These are phyloP conservation scores for Labeo catla DNA, from an alignment of 2,113 vertebrate species.

Conservation along the genomic window DNA sequence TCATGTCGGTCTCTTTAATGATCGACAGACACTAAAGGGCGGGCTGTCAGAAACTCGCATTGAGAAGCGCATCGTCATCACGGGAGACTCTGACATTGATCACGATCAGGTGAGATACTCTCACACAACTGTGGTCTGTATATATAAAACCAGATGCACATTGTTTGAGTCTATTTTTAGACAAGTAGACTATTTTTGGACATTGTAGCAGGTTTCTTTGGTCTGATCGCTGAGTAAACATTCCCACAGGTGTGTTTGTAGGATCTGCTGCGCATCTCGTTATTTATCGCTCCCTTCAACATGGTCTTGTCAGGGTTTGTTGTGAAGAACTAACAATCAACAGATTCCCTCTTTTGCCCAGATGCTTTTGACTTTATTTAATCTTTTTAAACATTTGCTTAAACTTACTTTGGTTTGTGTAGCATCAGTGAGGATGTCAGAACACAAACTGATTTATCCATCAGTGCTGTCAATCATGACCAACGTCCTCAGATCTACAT, in stretches of 20 bases:
- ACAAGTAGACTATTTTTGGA: too few species aligned
- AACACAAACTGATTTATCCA: background rate
- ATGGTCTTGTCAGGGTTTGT: too few species aligned
- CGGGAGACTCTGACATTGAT: constrained; percentile 96
- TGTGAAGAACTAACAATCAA: too few species aligned
- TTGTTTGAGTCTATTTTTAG: too few species aligned
- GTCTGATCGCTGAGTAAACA: background rate
- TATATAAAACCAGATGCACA: background rate
- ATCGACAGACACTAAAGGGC: constrained; percentile 86
- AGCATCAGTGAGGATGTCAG: background rate
- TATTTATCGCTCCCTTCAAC: too few species aligned
- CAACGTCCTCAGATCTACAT: too few species aligned
- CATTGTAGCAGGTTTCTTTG: background rate
- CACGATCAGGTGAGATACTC: constrained; percentile 88
- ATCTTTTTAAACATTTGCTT: background rate
- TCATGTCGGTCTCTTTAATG: constrained; percentile 56
- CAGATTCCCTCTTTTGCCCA: too few species aligned
- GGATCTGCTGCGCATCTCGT: too few species aligned
- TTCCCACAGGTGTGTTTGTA: too few species aligned
- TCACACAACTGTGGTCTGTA: background rate
- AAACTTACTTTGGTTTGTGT: background rate
- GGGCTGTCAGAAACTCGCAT: constrained; percentile 98
- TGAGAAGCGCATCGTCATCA: constrained; percentile 98
- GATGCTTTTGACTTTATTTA: background rate
- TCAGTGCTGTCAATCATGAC: background rate